A percentile compares a stretch with the other conserved stretches of the same genome.
Conservation (phyloP, 2,888 invertebrate species). For the Steromphala cineraria region DNA sequence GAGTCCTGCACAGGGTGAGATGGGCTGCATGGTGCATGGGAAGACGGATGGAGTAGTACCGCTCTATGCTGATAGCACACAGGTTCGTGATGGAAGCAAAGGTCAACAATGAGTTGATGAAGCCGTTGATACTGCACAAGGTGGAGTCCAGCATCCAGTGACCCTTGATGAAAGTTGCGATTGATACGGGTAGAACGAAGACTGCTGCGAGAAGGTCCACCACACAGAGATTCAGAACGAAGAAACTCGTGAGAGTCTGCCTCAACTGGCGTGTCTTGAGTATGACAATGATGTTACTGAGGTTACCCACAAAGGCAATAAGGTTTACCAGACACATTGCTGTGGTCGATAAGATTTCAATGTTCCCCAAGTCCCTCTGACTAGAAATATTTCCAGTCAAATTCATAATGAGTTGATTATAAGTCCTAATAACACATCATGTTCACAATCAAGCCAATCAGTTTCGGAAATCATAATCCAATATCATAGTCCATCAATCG, state of each 20-base stretch:
- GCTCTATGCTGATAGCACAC: constrained; percentile 45
- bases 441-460: too few relatives aligned
- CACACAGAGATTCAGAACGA: constrained; percentile 42
- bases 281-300: constrained; percentile 34
- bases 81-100: constrained; percentile 40
- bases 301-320: constrained; percentile 30
- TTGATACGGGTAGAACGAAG: constrained; percentile 35
- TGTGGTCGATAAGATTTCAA: neutral
- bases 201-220: constrained; percentile 41
- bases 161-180: constrained; percentile 27
- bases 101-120: constrained; percentile 36
- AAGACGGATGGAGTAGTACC: constrained; percentile 44
- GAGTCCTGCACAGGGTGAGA: constrained; percentile 37
- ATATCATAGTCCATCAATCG: too few relatives aligned
- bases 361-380: neutral
- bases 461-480: too few relatives aligned
- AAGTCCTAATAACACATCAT: too few relatives aligned
- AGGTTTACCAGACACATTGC: constrained; percentile 22
- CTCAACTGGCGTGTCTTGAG: constrained; percentile 19
- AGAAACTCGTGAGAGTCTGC: constrained; percentile 37
- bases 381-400: neutral
- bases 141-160: constrained; percentile 30
- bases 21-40: constrained; percentile 51
- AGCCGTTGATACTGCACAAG: constrained; percentile 35
- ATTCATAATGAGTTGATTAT: neutral